Percentiles rank a stretch among this genome's conserved stretches.
Evolutionary conservation across 2,797 vertebrate genomes (phyloP).

Genomic region (Acipenser transmontanus): DNA sequence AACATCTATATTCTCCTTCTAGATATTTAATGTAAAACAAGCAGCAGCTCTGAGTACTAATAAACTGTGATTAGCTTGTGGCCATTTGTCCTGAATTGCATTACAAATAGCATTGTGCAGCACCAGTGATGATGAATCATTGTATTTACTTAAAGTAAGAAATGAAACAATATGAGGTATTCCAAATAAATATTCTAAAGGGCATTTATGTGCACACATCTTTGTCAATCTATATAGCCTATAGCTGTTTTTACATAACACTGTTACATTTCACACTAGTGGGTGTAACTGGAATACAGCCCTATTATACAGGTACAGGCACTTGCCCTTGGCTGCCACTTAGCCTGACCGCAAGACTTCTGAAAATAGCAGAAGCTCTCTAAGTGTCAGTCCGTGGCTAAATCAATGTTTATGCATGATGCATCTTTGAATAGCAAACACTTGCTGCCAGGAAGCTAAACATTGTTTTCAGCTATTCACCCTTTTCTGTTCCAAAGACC

Average conservation of each 20-base stretch:
- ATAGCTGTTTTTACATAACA: conserved; percentile 42
- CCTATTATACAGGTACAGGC: conserved; percentile 49
- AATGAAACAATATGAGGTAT: background rate
- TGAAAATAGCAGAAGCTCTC: conserved; percentile 52
- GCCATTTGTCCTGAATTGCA: background rate
- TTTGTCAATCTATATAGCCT: conserved; percentile 6
- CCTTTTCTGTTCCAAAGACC: conserved; percentile 58
- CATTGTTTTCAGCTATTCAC: conserved; percentile 65
- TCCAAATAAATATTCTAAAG: background rate
- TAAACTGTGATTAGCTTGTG: background rate
- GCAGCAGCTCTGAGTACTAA: background rate
- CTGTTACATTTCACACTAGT: conserved; percentile 40
- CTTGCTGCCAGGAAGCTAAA: conserved; percentile 66
- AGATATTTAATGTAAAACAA: background rate
- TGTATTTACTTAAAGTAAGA: background rate
- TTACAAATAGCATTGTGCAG: background rate
- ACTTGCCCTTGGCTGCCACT: conserved; percentile 50
- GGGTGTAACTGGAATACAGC: conserved; percentile 45
- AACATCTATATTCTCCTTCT: background rate
- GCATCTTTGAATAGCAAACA: conserved; percentile 63
- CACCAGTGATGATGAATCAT: background rate
- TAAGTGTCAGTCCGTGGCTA: conserved; percentile 59
- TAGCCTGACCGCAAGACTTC: conserved; percentile 48
- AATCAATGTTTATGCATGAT: conserved; percentile 75
- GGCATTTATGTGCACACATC: background rate